These are phyloP conservation scores for Vidua macroura DNA, from an alignment of 2,113 vertebrate species.

Conservation along the genomic window DNA sequence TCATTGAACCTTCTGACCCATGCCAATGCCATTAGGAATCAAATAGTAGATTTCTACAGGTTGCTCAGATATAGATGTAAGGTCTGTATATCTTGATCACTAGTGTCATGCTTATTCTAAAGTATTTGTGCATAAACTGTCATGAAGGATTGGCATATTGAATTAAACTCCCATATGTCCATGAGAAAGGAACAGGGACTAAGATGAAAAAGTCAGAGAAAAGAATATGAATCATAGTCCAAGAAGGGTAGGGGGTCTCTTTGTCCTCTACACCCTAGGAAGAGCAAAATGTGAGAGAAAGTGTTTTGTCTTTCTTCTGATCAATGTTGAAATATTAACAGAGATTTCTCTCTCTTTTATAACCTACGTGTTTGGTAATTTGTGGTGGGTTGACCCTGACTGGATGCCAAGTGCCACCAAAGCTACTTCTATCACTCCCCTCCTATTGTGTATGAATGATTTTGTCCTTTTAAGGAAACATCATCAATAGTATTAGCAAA, in stretches of 20 bases:
- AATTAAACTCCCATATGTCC: background rate
- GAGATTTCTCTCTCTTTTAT: background rate
- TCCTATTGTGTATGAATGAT: background rate
- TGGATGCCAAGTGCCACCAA: background rate
- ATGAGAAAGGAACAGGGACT: background rate
- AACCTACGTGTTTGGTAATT: background rate
- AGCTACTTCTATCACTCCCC: background rate
- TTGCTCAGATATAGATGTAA: background rate
- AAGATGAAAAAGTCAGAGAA: background rate
- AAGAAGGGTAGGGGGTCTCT: rapidly evolving
- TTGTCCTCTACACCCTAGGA: background rate
- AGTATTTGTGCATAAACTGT: background rate
- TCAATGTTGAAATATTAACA: background rate
- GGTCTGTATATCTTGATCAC: background rate
- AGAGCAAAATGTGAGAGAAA: background rate
- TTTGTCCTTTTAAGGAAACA: background rate
- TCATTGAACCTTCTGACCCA: background rate
- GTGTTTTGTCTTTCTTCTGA: background rate
- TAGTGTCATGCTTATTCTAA: background rate
- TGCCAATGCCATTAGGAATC: background rate
- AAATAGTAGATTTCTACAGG: background rate
- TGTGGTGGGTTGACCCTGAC: background rate
- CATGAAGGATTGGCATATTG: background rate
- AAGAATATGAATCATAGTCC: background rate
- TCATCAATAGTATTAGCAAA: background rate